A percentile compares a stretch with the other conserved stretches of the same genome.
These are phyloP conservation scores for Rhadina sibilatrix DNA, from an alignment of 2,113 vertebrate genomes.

Conservation along the genomic window DNA sequence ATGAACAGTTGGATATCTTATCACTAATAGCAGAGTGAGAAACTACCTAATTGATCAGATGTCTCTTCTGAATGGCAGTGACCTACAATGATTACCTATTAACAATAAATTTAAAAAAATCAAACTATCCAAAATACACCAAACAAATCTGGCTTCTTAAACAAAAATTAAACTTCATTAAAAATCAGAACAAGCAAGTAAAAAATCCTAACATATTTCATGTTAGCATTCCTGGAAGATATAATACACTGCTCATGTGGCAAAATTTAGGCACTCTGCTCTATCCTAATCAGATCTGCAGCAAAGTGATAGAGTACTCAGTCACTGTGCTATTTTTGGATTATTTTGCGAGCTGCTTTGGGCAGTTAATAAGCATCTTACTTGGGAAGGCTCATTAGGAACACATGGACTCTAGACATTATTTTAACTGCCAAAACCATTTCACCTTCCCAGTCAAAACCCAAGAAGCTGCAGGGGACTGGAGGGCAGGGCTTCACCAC, in stretches of 20 bases:
- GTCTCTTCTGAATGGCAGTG: not conserved
- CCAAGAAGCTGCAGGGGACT: rapidly evolving
- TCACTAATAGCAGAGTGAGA: not conserved
- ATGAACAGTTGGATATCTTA: not conserved
- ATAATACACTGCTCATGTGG: not conserved
- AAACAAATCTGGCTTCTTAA: not conserved
- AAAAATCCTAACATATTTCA: not conserved
- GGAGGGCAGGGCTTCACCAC: not conserved
- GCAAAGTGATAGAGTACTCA: conserved; percentile 41
- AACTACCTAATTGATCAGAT: not conserved
- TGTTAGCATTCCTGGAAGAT: not conserved
- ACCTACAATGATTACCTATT: not conserved
- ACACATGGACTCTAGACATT: not conserved
- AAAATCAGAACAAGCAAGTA: not conserved
- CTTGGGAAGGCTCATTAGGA: conserved; percentile 1
- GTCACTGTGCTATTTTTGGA: conserved; percentile 52
- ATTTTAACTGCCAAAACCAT: not conserved
- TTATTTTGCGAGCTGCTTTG: conserved; percentile 11
- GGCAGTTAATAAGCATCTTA: conserved; percentile 55
- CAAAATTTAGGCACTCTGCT: not conserved
- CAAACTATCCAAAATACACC: not conserved
- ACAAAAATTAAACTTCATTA: not conserved
- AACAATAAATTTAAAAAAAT: not conserved
- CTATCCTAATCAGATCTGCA: conserved; percentile 32
- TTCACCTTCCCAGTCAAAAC: not conserved